Evolutionary conservation across 2,888 invertebrate genomes (phyloP).

Genomic region (Tholera decimalis): DNA sequence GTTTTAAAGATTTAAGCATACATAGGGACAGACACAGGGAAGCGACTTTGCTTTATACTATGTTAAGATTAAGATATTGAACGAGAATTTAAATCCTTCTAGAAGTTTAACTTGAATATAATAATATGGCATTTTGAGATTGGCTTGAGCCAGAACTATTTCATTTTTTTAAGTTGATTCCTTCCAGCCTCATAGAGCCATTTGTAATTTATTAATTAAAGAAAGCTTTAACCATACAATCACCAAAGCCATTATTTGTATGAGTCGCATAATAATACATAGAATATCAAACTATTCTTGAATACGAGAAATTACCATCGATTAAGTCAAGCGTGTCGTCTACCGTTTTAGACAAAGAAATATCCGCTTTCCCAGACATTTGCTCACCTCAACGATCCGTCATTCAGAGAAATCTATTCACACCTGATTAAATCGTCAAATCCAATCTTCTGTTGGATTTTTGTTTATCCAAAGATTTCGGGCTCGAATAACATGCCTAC

Average conservation of each 20-base stretch:
- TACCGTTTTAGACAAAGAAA: slow-evolving; percentile 45
- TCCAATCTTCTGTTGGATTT: slow-evolving; percentile 23
- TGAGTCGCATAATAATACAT: neutral
- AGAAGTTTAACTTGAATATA: neutral
- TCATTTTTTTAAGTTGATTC: neutral
- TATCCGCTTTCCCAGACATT: slow-evolving; percentile 24
- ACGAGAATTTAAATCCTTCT: slow-evolving; percentile 9
- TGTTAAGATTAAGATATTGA: too few relatives aligned
- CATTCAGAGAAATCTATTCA: slow-evolving; percentile 54
- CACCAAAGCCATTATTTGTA: neutral
- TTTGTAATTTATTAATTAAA: slow-evolving; percentile 1
- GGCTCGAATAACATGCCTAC: slow-evolving; percentile 26
- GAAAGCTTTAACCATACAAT: neutral
- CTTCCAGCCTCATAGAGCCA: neutral
- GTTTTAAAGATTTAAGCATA: too few relatives aligned
- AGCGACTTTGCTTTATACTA: too few relatives aligned
- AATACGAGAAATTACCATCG: slow-evolving; percentile 8
- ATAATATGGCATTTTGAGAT: neutral
- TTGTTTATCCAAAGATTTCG: slow-evolving; percentile 32
- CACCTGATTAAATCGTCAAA: slow-evolving; percentile 43
- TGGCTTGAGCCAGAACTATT: neutral
- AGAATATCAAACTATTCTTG: slow-evolving; percentile 10
- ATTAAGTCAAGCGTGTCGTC: slow-evolving; percentile 30
- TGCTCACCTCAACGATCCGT: slow-evolving; percentile 49
- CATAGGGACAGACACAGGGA: too few relatives aligned